Percentiles rank a stretch among this genome's conserved stretches.
phyloP scores from a whole-genome alignment of 2,113 vertebrate species.

The Zootoca vivipara region DNA sequence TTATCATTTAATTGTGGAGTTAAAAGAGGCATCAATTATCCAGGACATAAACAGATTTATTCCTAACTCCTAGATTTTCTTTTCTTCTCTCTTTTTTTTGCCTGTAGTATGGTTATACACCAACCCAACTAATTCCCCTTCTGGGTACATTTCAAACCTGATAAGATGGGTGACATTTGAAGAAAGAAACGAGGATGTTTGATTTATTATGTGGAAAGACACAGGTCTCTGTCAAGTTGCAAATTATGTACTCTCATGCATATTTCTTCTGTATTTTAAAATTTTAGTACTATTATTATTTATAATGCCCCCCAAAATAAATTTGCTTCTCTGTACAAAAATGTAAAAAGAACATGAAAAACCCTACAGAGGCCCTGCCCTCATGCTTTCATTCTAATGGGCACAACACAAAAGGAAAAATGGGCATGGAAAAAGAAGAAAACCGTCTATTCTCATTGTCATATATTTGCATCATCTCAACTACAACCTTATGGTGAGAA shows the following conservation, averaged over 20 bases:
- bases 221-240: neutral
- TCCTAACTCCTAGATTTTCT: constrained; percentile 7
- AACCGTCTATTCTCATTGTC: neutral
- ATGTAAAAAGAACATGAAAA: neutral
- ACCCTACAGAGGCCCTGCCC: neutral
- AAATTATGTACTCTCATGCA: neutral
- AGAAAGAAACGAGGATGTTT: neutral
- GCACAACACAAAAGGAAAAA: neutral
- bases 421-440: no score
- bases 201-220: neutral
- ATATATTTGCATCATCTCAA: neutral
- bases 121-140: neutral
- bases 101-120: neutral
- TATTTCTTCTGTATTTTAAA: neutral
- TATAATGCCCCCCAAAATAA: no score
- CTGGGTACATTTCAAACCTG: neutral
- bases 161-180: neutral
- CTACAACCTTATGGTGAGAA: neutral
- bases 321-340: neutral
- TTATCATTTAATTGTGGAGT: constrained; percentile 25
- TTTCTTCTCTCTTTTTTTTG: neutral
- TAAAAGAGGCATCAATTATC: constrained; percentile 33
- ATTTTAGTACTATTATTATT: no score
- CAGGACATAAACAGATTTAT: constrained; percentile 30
- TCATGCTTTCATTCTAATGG: neutral